Conservation (phyloP, 2,797 vertebrate genomes). For the Diglossa cyanea region DNA sequence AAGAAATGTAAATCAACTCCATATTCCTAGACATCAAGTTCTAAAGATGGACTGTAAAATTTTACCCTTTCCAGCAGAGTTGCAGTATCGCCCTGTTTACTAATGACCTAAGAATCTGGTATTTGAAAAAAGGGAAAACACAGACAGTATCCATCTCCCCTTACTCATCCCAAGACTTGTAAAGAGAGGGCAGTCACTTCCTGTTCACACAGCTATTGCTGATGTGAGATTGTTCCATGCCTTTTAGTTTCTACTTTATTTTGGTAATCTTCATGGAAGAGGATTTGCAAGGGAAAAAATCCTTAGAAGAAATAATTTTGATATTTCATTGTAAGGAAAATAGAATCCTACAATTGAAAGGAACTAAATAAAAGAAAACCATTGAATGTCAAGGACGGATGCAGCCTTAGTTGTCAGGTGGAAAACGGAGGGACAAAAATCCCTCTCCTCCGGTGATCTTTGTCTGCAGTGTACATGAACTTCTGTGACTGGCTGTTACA, state of each 20-base stretch:
- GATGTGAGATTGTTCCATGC: neutral
- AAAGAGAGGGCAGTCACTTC: neutral
- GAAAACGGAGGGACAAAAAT: neutral
- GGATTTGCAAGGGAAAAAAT: neutral
- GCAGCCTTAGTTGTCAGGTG: neutral
- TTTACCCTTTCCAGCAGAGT: neutral
- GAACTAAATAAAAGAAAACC: neutral
- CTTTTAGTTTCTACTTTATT: neutral
- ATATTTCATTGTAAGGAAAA: neutral
- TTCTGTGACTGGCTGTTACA: neutral
- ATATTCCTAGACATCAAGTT: slow-evolving; percentile 16
- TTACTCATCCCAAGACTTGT: neutral
- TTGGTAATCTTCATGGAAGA: neutral
- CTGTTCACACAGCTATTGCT: neutral
- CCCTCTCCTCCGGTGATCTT: neutral
- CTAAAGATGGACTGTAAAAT: neutral
- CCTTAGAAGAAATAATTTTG: neutral
- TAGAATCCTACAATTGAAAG: neutral
- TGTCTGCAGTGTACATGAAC: neutral
- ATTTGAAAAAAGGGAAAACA: neutral
- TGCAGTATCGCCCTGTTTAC: slow-evolving; percentile 9
- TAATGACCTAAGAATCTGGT: slow-evolving; percentile 25
- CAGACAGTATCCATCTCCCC: neutral
- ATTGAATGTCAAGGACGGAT: neutral
- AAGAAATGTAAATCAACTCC: slow-evolving; percentile 48